These are phyloP conservation scores for Mycteria americana DNA, from an alignment of 2,797 vertebrate species.

Conservation along the genomic window DNA sequence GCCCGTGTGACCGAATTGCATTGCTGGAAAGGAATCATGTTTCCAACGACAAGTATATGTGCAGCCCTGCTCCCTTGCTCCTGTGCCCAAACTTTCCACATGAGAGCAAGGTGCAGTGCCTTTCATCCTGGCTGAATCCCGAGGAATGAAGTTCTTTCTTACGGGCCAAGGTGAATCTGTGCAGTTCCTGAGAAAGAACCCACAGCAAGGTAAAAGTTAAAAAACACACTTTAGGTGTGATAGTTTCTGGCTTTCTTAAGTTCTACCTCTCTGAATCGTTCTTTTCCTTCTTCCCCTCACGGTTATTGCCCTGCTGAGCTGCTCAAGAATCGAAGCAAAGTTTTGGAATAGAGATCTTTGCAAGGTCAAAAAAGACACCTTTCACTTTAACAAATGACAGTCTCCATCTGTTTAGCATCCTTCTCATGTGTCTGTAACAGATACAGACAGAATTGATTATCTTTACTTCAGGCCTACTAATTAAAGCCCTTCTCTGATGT, in stretches of 20 bases:
- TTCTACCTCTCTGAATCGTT: not conserved
- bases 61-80: not conserved
- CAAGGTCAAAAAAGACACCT: constrained; percentile 69
- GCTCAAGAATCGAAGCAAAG: not conserved
- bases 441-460: constrained; percentile 71
- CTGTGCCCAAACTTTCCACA: not conserved
- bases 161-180: not conserved
- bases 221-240: not conserved
- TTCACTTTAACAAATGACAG: constrained; percentile 45
- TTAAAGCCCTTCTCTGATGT: constrained; percentile 61
- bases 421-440: constrained; percentile 65
- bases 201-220: not conserved
- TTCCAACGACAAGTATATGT: not conserved
- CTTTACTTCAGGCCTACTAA: constrained; percentile 63
- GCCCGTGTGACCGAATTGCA: not conserved
- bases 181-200: not conserved
- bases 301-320: not conserved
- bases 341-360: not conserved
- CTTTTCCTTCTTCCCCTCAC: not conserved
- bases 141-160: not conserved
- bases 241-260: not conserved
- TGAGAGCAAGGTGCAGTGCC: not conserved
- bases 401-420: constrained; percentile 58
- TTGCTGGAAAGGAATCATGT: not conserved
- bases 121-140: not conserved